Percentiles rank a stretch among this genome's conserved stretches.
These are phyloP conservation scores for Calliopum simillimum DNA, from an alignment of 2,888 invertebrate species.

Conservation along the genomic window DNA sequence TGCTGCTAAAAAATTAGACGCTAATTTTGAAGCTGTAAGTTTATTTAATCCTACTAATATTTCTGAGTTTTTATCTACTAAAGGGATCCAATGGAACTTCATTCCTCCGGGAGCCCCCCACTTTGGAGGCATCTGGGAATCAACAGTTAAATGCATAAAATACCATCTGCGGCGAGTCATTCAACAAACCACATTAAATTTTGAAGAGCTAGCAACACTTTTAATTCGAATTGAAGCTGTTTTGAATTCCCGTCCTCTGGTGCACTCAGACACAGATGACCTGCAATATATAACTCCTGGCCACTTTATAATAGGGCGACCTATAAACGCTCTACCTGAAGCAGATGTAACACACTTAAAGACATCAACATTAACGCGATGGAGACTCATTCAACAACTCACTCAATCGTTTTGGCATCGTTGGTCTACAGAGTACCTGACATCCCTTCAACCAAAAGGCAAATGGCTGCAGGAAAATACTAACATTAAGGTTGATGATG, in stretches of 20 bases:
- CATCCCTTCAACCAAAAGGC: conserved; percentile 31
- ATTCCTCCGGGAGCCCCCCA: conserved; percentile 39
- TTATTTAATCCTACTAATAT: conserved; percentile 20
- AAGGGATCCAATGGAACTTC: conserved; percentile 34
- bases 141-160: conserved; percentile 40
- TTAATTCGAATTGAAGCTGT: conserved; percentile 33
- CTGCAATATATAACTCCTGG: conserved; percentile 35
- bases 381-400: conserved; percentile 35
- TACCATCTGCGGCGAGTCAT: conserved; percentile 37
- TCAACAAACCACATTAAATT: too few relatives aligned
- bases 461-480: conserved; percentile 36
- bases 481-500: conserved; percentile 33
- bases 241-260: conserved; percentile 37
- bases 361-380: conserved; percentile 23
- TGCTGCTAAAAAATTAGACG: conserved; percentile 29
- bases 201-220: too few relatives aligned
- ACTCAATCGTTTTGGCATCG: conserved; percentile 43
- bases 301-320: conserved; percentile 36
- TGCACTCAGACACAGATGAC: conserved; percentile 34
- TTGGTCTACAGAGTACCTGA: conserved; percentile 38
- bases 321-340: conserved; percentile 30
- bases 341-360: conserved; percentile 23
- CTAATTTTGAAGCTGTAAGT: too few relatives aligned
- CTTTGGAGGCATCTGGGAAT: conserved; percentile 43
- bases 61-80: background rate